phyloP scores from a whole-genome alignment of 2,888 invertebrate species.

The Eupithecia pulchellata region DNA sequence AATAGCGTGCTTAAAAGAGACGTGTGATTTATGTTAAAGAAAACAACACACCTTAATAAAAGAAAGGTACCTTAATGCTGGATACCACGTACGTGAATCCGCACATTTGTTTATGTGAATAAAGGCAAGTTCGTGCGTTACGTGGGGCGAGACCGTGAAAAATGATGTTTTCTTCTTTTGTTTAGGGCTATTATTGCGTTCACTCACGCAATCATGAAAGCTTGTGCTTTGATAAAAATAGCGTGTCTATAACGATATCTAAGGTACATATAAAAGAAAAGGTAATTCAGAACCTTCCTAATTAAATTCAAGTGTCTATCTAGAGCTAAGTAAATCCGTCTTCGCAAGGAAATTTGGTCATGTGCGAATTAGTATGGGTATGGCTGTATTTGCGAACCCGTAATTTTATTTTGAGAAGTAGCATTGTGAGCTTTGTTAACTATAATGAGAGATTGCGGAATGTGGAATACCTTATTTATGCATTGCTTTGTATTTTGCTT shows the following conservation, averaged over 20 bases:
- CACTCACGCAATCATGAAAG: slow-evolving; percentile 41
- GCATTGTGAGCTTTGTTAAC: neutral
- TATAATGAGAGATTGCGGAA: neutral
- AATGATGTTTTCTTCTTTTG: slow-evolving; percentile 41
- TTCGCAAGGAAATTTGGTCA: neutral
- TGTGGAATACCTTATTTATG: neutral
- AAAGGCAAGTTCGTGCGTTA: slow-evolving; percentile 35
- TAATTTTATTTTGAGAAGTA: neutral
- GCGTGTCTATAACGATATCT: slow-evolving; percentile 28
- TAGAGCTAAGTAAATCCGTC: neutral
- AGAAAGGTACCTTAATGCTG: slow-evolving; percentile 19
- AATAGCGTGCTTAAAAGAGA: neutral
- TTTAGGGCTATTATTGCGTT: slow-evolving; percentile 41
- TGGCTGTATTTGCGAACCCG: neutral
- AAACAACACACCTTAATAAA: slow-evolving; percentile 19
- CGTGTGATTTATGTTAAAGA: neutral
- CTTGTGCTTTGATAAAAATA: slow-evolving; percentile 34
- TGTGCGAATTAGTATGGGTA: neutral
- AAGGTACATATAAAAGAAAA: too few relatives aligned
- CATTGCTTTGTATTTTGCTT: neutral
- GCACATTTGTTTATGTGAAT: slow-evolving; percentile 42
- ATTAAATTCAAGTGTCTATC: neutral
- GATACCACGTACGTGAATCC: slow-evolving; percentile 27
- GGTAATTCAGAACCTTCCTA: neutral
- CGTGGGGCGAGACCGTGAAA: slow-evolving; percentile 41